Percentiles rank a stretch among this genome's conserved stretches.
These are phyloP conservation scores for Beris chalybata DNA, from an alignment of 2,888 invertebrate species.

Conservation along the genomic window DNA sequence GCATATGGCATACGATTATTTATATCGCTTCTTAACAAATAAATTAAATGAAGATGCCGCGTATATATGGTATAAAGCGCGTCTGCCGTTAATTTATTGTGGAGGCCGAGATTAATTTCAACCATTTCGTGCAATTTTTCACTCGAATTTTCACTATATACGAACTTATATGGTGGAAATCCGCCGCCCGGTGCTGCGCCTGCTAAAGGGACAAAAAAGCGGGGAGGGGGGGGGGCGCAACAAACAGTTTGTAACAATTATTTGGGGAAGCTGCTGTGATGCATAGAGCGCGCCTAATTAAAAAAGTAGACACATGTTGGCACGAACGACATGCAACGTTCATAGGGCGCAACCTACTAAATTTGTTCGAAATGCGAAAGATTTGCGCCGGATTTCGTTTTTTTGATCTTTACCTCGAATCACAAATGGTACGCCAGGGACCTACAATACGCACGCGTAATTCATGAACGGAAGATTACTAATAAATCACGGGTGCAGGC, in stretches of 20 bases:
- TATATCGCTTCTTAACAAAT: too few species aligned
- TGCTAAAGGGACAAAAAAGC: too few species aligned
- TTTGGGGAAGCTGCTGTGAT: too few species aligned
- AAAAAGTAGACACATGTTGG: slow-evolving; percentile 13
- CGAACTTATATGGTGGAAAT: too few species aligned
- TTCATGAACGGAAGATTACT: slow-evolving; percentile 32
- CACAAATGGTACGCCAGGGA: slow-evolving; percentile 30
- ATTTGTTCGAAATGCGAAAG: slow-evolving; percentile 32
- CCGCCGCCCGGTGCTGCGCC: too few species aligned
- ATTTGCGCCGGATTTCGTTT: slow-evolving; percentile 19
- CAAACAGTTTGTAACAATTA: too few species aligned
- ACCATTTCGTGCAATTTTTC: slow-evolving; percentile 30
- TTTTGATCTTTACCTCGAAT: slow-evolving; percentile 34
- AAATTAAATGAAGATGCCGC: slow-evolving; percentile 7
- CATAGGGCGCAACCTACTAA: slow-evolving; percentile 38
- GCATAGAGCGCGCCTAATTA: too few species aligned
- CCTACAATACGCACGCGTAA: slow-evolving; percentile 35
- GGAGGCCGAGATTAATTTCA: slow-evolving; percentile 29
- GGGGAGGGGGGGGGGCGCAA: too few species aligned
- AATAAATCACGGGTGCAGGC: slow-evolving; percentile 35
- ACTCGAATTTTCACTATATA: too few species aligned
- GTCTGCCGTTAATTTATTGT: slow-evolving; percentile 32
- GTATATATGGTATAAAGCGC: not conserved
- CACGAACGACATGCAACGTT: slow-evolving; percentile 12
- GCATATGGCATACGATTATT: slow-evolving; percentile 8